Conservation (phyloP, 1,140 invertebrate species). For the Venustaconcha ellipsiformis region DNA sequence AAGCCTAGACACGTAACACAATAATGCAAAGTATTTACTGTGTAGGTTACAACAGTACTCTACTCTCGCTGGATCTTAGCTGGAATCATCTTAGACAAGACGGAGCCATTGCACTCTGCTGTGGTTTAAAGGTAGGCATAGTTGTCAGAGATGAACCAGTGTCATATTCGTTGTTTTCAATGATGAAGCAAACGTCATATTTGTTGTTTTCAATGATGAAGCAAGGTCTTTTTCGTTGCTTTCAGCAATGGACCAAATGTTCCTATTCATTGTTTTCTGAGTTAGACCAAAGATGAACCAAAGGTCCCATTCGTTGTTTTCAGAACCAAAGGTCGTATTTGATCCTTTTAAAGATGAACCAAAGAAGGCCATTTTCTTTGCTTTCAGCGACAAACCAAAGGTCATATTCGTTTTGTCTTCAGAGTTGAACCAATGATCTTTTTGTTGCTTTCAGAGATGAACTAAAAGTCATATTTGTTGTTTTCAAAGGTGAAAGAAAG, state of each 20-base stretch:
- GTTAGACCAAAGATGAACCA: not conserved
- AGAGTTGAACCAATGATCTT: too few relatives aligned
- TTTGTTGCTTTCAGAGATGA: too few relatives aligned
- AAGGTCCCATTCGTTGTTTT: not conserved
- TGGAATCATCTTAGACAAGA: conserved; percentile 58
- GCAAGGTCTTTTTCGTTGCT: not conserved
- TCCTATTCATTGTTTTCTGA: not conserved
- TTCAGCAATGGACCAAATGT: not conserved
- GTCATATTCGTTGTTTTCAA: not conserved
- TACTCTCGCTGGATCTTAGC: conserved; percentile 50
- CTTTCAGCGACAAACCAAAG: too few relatives aligned
- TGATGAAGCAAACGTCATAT: not conserved
- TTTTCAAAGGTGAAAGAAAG: too few relatives aligned
- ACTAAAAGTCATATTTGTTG: too few relatives aligned
- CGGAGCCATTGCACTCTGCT: conserved; percentile 48
- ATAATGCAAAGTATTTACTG: not conserved
- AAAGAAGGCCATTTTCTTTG: too few relatives aligned
- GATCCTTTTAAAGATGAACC: too few relatives aligned
- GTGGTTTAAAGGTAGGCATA: conserved; percentile 41
- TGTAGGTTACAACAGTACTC: conserved; percentile 43
- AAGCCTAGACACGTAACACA: not conserved
- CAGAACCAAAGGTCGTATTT: not conserved
- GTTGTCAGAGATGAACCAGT: not conserved
- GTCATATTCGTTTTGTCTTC: too few relatives aligned
- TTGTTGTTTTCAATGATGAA: not conserved